phyloP scores from a whole-genome alignment of 2,888 invertebrate species.

The Idaea dimidiata region DNA sequence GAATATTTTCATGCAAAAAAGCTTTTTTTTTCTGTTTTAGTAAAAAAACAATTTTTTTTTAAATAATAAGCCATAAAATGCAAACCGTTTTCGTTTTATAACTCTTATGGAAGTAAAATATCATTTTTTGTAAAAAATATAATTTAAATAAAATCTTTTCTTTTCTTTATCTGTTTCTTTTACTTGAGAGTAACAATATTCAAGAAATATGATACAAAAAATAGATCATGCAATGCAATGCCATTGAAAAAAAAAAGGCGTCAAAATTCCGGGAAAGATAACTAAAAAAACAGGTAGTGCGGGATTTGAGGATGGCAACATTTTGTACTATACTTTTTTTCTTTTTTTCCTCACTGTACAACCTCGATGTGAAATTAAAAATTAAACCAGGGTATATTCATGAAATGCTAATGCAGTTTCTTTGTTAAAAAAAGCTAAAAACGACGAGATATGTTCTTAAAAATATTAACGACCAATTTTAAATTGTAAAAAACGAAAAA shows the following conservation, averaged over 20 bases:
- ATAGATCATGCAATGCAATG: conserved; percentile 1
- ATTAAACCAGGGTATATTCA: conserved; percentile 44
- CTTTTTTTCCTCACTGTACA: conserved; percentile 71
- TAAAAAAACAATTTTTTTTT: conserved; percentile 8
- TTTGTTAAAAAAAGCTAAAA: conserved; percentile 7
- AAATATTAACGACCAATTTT: background rate
- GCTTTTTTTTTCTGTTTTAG: background rate
- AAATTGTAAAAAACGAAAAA: too few species aligned
- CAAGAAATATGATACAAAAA: background rate
- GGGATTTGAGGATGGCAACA: conserved; percentile 68
- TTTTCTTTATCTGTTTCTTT: background rate
- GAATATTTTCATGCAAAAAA: conserved; percentile 41
- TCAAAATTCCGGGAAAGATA: conserved; percentile 30
- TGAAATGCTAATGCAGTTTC: conserved; percentile 54
- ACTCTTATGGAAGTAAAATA: background rate
- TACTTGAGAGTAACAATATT: background rate
- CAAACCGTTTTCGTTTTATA: background rate
- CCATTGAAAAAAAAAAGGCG: background rate
- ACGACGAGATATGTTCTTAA: background rate
- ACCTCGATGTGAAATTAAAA: conserved; percentile 57
- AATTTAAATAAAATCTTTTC: background rate
- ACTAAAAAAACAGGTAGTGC: conserved; percentile 53
- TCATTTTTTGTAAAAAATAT: background rate
- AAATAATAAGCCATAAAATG: background rate
- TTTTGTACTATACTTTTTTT: conserved; percentile 51